Base-by-base conservation (phyloP, 92 coral and sea anemone genomes). In the Pocillopora meandrina region DNA sequence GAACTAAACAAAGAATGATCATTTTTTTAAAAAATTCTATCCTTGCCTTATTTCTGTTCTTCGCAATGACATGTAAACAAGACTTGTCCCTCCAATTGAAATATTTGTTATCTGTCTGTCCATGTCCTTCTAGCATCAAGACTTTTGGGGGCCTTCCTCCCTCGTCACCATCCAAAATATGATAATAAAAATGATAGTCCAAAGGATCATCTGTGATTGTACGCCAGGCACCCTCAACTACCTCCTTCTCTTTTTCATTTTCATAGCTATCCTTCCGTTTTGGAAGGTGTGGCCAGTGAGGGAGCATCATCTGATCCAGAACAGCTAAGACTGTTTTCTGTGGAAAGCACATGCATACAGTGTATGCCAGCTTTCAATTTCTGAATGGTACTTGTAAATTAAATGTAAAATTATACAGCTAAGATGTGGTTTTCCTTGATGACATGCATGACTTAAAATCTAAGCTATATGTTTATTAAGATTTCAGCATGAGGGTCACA, bases 201-300 rank as follows among this genome's bases (percentile, higher is more conserved):
- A 93, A 78, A 7, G 96, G 96, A 59, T 93, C 96, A 80, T 90
- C 93, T 2, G 96, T 92, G 57, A 93, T 87, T 35, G 85, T 90
- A 23, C 90, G 10, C 85, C 92, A 42, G 7, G 49, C 49, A 2
- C 49, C 49, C 7, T 42, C 49, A 42, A 42, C 7, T 42, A 3
- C 49, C 2, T 87, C 88, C 47, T 88, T 84, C 74, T 93, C 93
- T 52, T 90, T 92, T 3, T 74, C 19, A 42, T 58, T 65, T 16
- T 42, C 70, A 72, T 92, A 92, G 7, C 83, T 87, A 55, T 92
- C 89, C 85, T 58, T 42, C 3, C 49, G 49, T 42, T 42, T 42
- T 42, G 49, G 49, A 42, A 42, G 49, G 7, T 42, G 49, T 42
- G 49, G 49, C 49, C 49, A 42, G 49, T 42, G 49, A 42, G 49